phyloP scores from a whole-genome alignment of 2,113 vertebrate genomes.

The Coregonus clupeaformis region DNA sequence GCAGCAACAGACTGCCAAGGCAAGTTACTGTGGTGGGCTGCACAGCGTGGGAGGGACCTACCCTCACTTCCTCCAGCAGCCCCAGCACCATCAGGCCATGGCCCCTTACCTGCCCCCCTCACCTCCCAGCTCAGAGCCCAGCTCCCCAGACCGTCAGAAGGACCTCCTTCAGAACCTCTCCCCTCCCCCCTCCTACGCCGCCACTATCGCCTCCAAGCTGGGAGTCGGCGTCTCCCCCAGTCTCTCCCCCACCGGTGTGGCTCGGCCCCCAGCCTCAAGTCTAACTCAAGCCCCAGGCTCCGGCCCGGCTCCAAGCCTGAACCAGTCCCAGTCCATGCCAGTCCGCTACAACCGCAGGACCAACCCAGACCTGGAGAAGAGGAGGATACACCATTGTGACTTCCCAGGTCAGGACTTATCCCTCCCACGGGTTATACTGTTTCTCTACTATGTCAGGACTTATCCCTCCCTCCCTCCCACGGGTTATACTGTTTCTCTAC shows the following conservation, averaged over 20 bases:
- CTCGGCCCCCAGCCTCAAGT: constrained; percentile 61
- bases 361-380: constrained; percentile 96
- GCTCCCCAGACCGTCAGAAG: constrained; percentile 94
- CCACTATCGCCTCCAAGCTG: constrained; percentile 95
- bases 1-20: constrained; percentile 77
- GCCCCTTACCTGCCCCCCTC: constrained; percentile 93
- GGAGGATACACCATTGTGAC: constrained; percentile 97
- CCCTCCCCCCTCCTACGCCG: constrained; percentile 93
- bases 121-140: constrained; percentile 93
- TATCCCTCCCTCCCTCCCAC: no score
- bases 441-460: not conserved
- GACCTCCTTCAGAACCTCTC: constrained; percentile 94
- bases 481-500: not conserved
- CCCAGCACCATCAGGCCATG: constrained; percentile 69
- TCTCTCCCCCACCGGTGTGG: constrained; percentile 68
- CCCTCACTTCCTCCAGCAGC: constrained; percentile 78
- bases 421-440: constrained; percentile 2
- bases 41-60: constrained; percentile 61
- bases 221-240: constrained; percentile 76
- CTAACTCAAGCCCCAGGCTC: constrained; percentile 24
- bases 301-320: constrained; percentile 64
- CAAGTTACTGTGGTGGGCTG: constrained; percentile 78
- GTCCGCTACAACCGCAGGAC: constrained; percentile 94
- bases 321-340: constrained; percentile 67
- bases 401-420: constrained; percentile 82